Conservation (phyloP, 2,797 vertebrate species). For the Pangasius mekongensis region DNA sequence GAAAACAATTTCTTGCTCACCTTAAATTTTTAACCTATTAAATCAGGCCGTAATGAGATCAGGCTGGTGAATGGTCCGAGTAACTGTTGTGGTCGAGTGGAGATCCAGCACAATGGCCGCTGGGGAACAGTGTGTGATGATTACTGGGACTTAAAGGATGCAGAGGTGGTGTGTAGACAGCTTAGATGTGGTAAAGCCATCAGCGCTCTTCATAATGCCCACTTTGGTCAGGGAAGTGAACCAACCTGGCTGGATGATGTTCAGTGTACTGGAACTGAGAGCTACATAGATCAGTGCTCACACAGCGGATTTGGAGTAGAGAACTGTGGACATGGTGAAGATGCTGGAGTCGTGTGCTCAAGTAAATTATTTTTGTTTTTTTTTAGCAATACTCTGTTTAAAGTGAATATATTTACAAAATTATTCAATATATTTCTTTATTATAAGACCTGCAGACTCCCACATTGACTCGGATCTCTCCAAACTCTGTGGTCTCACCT, state of each 20-base stretch:
- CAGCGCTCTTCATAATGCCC: too few relatives aligned
- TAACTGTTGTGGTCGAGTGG: slow-evolving; percentile 42
- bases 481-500: too few relatives aligned
- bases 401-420: not conserved
- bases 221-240: not conserved
- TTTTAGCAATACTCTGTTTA: not conserved
- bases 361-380: slow-evolving; percentile 13
- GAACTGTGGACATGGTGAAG: not conserved
- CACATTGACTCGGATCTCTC: too few relatives aligned
- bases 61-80: slow-evolving; percentile 18
- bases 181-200: slow-evolving; percentile 40
- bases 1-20: too few relatives aligned
- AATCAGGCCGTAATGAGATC: not conserved
- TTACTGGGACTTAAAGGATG: slow-evolving; percentile 33
- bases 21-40: not conserved
- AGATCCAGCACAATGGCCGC: not conserved
- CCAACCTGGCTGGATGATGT: not conserved
- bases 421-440: not conserved
- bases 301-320: fast-evolving
- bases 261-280: slow-evolving; percentile 10
- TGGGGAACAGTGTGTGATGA: slow-evolving; percentile 43
- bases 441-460: too few relatives aligned
- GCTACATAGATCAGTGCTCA: not conserved
- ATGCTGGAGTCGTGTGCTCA: slow-evolving; percentile 50
- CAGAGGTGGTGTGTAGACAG: slow-evolving; percentile 15